Conservation (phyloP, 2,797 vertebrate species). For the Gobionotothen gibberifrons region DNA sequence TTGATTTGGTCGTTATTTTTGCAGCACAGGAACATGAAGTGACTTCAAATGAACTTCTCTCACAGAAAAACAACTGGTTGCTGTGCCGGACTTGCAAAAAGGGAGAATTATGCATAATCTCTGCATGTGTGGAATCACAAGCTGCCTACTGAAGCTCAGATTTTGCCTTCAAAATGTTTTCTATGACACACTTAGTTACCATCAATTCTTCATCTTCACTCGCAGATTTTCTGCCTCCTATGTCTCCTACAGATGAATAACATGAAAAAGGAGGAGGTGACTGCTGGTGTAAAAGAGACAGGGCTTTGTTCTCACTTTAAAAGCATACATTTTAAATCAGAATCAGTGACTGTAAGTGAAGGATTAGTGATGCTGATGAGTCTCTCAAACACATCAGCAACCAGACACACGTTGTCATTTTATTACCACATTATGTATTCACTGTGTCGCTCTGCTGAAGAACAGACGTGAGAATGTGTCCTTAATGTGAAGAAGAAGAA, state of each 20-base stretch:
- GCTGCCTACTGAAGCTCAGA: slow-evolving; percentile 27
- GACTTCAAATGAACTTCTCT: slow-evolving; percentile 36
- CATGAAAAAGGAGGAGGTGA: slow-evolving; percentile 48
- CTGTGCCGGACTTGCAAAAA: slow-evolving; percentile 14
- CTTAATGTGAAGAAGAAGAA: slow-evolving; percentile 18
- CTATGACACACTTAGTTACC: slow-evolving; percentile 27
- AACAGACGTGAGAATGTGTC: slow-evolving; percentile 22
- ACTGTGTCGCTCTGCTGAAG: slow-evolving; percentile 34
- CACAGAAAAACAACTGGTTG: slow-evolving; percentile 22
- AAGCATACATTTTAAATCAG: slow-evolving; percentile 31
- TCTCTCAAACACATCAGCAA: slow-evolving; percentile 40
- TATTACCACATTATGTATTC: slow-evolving; percentile 36
- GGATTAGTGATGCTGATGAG: slow-evolving; percentile 33
- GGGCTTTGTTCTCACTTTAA: slow-evolving; percentile 56
- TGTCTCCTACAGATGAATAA: slow-evolving; percentile 41
- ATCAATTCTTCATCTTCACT: slow-evolving; percentile 30
- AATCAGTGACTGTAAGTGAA: slow-evolving; percentile 28
- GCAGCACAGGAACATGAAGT: slow-evolving; percentile 24
- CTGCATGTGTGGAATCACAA: slow-evolving; percentile 26
- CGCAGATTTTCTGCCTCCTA: slow-evolving; percentile 35
- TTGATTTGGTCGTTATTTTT: slow-evolving; percentile 44
- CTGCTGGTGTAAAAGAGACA: slow-evolving; percentile 26
- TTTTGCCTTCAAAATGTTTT: slow-evolving; percentile 49
- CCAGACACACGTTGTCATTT: slow-evolving; percentile 24
- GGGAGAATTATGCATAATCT: slow-evolving; percentile 32